Percentiles rank a stretch among this genome's conserved stretches.
phyloP scores from a whole-genome alignment of 37 sponge, comb jelly and placozoan species.

The Spongilla lacustris region DNA sequence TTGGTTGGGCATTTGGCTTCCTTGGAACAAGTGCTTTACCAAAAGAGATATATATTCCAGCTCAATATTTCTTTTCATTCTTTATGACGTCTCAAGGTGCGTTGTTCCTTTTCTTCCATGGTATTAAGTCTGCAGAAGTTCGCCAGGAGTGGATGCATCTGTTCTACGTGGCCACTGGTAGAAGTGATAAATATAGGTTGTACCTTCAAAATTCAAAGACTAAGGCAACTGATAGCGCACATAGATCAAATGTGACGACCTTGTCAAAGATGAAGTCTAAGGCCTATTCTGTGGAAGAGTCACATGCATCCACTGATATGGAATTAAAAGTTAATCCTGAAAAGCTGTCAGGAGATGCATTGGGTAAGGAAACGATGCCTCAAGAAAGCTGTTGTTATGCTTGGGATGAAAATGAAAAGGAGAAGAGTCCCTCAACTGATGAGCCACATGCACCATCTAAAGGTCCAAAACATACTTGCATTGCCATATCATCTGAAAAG shows the following conservation, averaged over 20 bases:
- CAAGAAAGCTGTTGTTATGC: not conserved
- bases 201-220: not conserved
- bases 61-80: slow-evolving; percentile 66
- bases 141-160: slow-evolving; percentile 28
- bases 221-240: not conserved
- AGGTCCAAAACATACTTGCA: not conserved
- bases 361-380: no score
- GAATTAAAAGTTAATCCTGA: not conserved
- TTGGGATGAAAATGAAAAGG: not conserved
- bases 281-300: not conserved
- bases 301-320: not conserved
- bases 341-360: not conserved
- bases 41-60: not conserved
- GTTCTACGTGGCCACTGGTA: slow-evolving; percentile 35
- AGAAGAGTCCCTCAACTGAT: not conserved
- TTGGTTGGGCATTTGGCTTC: slow-evolving; percentile 64
- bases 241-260: not conserved
- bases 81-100: slow-evolving; percentile 44
- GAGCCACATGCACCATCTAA: not conserved
- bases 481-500: not conserved
- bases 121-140: slow-evolving; percentile 25
- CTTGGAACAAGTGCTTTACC: slow-evolving; percentile 44
- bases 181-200: slow-evolving; percentile 5
- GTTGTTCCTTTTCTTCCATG: slow-evolving; percentile 29
- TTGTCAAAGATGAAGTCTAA: not conserved